Conservation (phyloP, 2,113 vertebrate genomes). For the Boulengeromyrus knoepffleri region DNA sequence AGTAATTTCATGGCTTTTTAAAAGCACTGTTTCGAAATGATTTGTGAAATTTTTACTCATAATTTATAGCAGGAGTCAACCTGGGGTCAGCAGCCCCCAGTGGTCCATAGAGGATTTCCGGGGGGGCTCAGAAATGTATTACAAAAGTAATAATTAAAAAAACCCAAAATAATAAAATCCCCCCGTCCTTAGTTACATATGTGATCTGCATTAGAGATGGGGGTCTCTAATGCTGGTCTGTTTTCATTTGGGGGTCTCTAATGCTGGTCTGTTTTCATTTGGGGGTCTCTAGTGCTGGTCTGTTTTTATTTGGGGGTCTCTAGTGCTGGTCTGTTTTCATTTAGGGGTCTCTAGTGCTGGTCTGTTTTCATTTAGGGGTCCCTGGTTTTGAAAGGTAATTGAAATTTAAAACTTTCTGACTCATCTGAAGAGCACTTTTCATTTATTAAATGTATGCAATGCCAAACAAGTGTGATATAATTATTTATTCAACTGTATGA, state of each 20-base stretch:
- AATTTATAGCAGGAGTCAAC: neutral
- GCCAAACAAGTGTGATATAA: neutral
- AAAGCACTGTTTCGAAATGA: neutral
- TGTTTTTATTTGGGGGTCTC: neutral
- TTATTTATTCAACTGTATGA: constrained; percentile 41
- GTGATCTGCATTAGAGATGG: neutral
- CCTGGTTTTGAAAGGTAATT: neutral
- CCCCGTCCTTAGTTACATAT: neutral
- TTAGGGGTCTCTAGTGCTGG: neutral
- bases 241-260: neutral
- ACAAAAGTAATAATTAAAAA: neutral
- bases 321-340: neutral
- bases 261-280: neutral
- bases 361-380: neutral
- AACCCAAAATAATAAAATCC: neutral
- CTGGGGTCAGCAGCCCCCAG: neutral
- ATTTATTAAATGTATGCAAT: constrained; percentile 9
- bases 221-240: neutral
- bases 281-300: neutral
- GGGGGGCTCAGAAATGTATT: neutral
- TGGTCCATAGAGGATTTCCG: neutral
- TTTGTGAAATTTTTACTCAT: neutral
- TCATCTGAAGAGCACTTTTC: neutral
- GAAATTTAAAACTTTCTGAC: constrained; percentile 4
- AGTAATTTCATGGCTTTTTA: neutral